phyloP scores from a whole-genome alignment of 2,888 invertebrate species.

The Cryptops parisi region DNA sequence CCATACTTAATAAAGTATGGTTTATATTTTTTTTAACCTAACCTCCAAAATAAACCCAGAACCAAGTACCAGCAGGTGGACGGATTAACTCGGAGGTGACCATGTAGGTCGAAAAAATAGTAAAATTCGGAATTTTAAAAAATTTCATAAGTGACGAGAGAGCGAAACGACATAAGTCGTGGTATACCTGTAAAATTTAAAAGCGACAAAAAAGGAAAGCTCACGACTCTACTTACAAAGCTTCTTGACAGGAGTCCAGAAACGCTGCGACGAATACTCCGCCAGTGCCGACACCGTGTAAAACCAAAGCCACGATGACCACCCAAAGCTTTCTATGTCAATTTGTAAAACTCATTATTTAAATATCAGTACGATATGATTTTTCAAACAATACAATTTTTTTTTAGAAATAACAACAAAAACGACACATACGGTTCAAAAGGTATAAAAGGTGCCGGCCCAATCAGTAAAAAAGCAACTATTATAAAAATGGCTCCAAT shows the following conservation, averaged over 20 bases:
- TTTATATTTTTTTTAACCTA: too few relatives aligned
- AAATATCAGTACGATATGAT: not conserved
- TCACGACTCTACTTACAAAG: slow-evolving; percentile 57
- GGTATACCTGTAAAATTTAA: too few relatives aligned
- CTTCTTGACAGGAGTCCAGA: slow-evolving; percentile 61
- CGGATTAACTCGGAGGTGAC: too few relatives aligned
- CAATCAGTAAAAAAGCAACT: slow-evolving; percentile 54
- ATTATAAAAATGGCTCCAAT: slow-evolving; percentile 51
- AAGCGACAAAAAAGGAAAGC: too few relatives aligned
- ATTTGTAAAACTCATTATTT: not conserved
- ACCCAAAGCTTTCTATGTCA: not conserved
- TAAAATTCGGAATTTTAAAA: too few relatives aligned
- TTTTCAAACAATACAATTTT: too few relatives aligned
- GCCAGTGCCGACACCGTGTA: slow-evolving; percentile 69
- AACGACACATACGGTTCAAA: slow-evolving; percentile 22
- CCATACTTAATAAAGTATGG: too few relatives aligned
- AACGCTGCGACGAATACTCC: slow-evolving; percentile 75
- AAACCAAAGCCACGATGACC: slow-evolving; percentile 17
- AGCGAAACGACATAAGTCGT: too few relatives aligned
- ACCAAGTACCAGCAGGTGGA: too few relatives aligned
- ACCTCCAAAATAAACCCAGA: too few relatives aligned
- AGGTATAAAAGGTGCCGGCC: slow-evolving; percentile 61
- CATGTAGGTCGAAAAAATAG: too few relatives aligned
- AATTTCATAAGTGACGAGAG: too few relatives aligned
- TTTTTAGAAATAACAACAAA: not conserved